A percentile compares a stretch with the other conserved stretches of the same genome.
phyloP scores from a whole-genome alignment of 2,113 vertebrate species.

The Strigops habroptila region DNA sequence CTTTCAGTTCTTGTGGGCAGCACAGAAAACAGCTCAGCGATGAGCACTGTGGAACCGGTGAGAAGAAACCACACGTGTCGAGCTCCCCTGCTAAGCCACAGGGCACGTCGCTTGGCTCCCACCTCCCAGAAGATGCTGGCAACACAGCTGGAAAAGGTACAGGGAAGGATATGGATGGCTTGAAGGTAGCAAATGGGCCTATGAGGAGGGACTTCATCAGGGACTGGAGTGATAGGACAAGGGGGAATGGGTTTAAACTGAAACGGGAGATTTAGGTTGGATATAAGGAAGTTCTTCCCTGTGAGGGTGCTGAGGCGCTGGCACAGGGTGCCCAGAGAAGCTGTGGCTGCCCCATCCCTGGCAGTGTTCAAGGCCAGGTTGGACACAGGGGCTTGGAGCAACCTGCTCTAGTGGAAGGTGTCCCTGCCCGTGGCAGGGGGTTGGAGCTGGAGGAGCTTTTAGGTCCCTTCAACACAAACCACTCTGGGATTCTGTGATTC shows the following conservation, averaged over 20 bases:
- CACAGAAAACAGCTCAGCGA: not conserved
- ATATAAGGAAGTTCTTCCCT: rapidly evolving
- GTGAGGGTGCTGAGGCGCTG: not conserved
- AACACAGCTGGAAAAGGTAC: not conserved
- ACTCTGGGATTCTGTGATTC: no score
- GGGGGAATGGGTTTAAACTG: not conserved
- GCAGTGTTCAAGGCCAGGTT: no score
- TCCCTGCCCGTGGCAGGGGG: no score
- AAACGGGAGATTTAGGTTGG: not conserved
- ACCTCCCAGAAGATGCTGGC: not conserved
- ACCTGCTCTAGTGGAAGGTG: no score
- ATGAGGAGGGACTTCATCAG: not conserved
- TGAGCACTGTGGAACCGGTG: not conserved
- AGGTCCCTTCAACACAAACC: no score
- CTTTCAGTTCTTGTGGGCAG: conserved; percentile 55
- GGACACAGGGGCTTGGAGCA: no score
- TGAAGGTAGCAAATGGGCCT: not conserved
- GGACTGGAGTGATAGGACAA: not conserved
- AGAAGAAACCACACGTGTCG: not conserved
- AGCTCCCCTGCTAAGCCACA: not conserved
- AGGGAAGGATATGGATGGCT: not conserved
- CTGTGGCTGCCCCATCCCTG: no score
- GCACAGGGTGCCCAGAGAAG: no score
- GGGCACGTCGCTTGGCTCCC: not conserved
- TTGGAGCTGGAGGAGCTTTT: no score